Evolutionary conservation across 2,888 invertebrate genomes (phyloP).

Genomic region (Acanthacorydalis orientalis): DNA sequence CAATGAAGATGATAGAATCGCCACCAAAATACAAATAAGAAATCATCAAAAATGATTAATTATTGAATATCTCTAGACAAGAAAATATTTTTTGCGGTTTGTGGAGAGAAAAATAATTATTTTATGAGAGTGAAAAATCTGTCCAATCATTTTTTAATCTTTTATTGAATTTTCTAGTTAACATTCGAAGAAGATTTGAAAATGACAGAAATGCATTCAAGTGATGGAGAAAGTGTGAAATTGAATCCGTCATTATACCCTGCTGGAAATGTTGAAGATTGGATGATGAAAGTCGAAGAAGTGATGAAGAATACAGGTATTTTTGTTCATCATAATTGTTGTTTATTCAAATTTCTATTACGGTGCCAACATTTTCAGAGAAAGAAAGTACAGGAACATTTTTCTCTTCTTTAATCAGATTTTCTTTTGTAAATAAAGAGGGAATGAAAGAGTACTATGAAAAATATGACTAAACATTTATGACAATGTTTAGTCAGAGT

Average conservation of each 20-base stretch:
- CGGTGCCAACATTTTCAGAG: too few species aligned
- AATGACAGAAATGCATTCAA: constrained; percentile 60
- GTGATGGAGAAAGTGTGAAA: constrained; percentile 55
- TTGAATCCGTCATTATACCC: constrained; percentile 51
- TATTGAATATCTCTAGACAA: background rate
- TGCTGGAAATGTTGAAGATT: constrained; percentile 54
- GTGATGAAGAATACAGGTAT: constrained; percentile 49
- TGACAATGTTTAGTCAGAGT: too few species aligned
- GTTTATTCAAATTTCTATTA: too few species aligned
- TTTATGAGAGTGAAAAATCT: background rate
- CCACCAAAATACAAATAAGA: too few species aligned
- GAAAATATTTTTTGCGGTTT: background rate
- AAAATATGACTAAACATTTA: too few species aligned
- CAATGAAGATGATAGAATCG: background rate
- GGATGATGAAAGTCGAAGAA: constrained; percentile 50
- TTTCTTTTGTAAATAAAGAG: too few species aligned
- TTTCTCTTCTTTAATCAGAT: too few species aligned
- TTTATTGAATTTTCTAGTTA: constrained; percentile 32
- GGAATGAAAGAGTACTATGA: too few species aligned
- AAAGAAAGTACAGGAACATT: too few species aligned
- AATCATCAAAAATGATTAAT: too few species aligned
- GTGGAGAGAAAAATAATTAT: background rate
- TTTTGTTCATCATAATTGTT: constrained; percentile 7
- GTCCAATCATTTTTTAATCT: background rate
- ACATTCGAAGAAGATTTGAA: constrained; percentile 49